Evolutionary conservation across 2,113 vertebrate species (phyloP).

Genomic region (Ranitomeya imitator): DNA sequence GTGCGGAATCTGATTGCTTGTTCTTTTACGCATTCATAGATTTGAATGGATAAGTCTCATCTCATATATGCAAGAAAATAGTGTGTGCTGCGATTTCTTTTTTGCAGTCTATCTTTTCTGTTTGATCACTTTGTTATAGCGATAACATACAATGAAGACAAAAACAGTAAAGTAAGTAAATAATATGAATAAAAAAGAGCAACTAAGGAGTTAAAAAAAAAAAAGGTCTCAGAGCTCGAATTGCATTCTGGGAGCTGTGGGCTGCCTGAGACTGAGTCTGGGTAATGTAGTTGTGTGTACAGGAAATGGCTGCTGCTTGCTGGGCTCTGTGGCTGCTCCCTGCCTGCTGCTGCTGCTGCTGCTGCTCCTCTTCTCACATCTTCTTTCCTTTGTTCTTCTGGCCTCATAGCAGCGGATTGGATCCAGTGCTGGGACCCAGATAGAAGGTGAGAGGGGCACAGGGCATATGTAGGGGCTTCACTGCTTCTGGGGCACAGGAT

Average conservation of each 20-base stretch:
- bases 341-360: neutral
- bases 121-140: too few relatives aligned
- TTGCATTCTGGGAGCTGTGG: constrained; percentile 45
- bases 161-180: neutral
- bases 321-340: neutral
- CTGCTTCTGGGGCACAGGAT: neutral
- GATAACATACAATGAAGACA: neutral
- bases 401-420: neutral
- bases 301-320: constrained; percentile 49
- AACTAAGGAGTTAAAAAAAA: neutral
- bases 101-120: too few relatives aligned
- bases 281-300: constrained; percentile 53
- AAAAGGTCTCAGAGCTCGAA: neutral
- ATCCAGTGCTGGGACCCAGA: neutral
- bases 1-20: too few relatives aligned
- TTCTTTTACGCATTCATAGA: too few relatives aligned
- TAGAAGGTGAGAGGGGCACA: constrained; percentile 20
- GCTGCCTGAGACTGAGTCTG: neutral
- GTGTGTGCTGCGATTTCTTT: too few relatives aligned
- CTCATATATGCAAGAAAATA: too few relatives aligned
- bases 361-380: neutral
- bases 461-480: neutral
- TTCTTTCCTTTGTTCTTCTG: neutral
- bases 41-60: too few relatives aligned
- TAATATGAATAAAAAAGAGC: neutral